Evolutionary conservation across 1,140 invertebrate genomes (phyloP), one percentile per base, ranked within the genome.

Genomic region (Papilio glaucus): DNA sequence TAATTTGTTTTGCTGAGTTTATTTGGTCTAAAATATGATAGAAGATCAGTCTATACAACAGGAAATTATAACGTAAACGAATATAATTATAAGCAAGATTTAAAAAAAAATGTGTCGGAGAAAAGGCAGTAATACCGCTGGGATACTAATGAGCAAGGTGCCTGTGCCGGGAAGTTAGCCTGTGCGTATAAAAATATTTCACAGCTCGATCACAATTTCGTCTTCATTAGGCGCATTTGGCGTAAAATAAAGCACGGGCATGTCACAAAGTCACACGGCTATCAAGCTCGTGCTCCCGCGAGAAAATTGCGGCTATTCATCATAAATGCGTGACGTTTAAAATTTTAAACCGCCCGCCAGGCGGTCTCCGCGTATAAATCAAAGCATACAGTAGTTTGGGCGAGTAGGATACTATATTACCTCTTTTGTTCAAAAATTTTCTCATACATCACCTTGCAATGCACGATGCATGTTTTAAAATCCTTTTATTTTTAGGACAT

Each of bases 271-370:
- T 85, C 83, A 85, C 79, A 81, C 76, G 77, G 85, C 79, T 91
- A 91, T 88, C 83, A 82, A 82, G 74, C 76, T 82, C 70, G 76
- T 81, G 83, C 79, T 86, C 82, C 85, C 87, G 85, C 82, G 86
- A 90, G 89, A 89, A 90, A 90, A 91, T 92, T 92, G 89, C 88
- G 83, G 85, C 87, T 90, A 90, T 92, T 91, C 85, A 92, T 92
- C 89, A 92, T 89, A 89, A 85, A 90, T 90, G 87, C 85, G 90
- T 91, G 89, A 92, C 90, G 87, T 90, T 91, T 89, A 90, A 91
- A 92, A 91, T 89, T 89, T 87, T 87, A 81, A 81, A 78, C 79
- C 78, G 79, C 83, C 77, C 83, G 84, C 83, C 80, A 81, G 81
- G 75, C 81, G 75, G 75, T 79, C 76, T 72, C 77, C 80, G 77